Conservation (phyloP, 2,888 invertebrate genomes). For the Drosophila flavopinicola region DNA sequence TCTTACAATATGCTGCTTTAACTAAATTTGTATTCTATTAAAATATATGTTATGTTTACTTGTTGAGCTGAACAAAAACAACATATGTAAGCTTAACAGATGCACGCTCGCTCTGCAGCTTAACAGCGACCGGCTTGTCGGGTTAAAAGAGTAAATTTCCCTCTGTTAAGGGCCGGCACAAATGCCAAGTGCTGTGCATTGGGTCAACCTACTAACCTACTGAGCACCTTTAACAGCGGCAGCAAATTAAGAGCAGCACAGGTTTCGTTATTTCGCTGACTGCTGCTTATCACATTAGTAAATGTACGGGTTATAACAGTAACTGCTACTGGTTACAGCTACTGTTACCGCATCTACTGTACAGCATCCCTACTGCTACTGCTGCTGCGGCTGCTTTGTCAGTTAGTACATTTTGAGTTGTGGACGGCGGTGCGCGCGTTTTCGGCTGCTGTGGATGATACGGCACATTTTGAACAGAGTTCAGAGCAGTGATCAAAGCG, state of each 20-base stretch:
- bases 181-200: conserved; percentile 3
- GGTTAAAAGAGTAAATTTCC: conserved; percentile 68
- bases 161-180: conserved; percentile 45
- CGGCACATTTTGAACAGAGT: conserved; percentile 31
- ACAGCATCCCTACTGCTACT: no score
- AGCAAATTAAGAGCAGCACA: conserved; percentile 42
- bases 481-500: conserved; percentile 43
- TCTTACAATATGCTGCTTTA: not conserved
- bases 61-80: conserved; percentile 45
- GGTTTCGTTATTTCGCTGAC: not conserved
- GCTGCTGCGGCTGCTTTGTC: conserved; percentile 17
- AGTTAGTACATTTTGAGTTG: conserved; percentile 74
- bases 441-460: conserved; percentile 31
- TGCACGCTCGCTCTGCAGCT: not conserved
- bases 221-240: conserved; percentile 45
- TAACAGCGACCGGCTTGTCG: conserved; percentile 17
- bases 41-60: conserved; percentile 2
- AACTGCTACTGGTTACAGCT: conserved; percentile 25
- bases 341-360: conserved; percentile 26
- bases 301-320: not conserved
- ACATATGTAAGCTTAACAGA: conserved; percentile 12
- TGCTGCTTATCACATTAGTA: conserved; percentile 40
- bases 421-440: conserved; percentile 71
- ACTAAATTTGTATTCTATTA: not conserved
- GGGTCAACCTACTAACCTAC: conserved; percentile 74